Conservation (phyloP, 23 tunicate species). For the Phallusia fumigata region DNA sequence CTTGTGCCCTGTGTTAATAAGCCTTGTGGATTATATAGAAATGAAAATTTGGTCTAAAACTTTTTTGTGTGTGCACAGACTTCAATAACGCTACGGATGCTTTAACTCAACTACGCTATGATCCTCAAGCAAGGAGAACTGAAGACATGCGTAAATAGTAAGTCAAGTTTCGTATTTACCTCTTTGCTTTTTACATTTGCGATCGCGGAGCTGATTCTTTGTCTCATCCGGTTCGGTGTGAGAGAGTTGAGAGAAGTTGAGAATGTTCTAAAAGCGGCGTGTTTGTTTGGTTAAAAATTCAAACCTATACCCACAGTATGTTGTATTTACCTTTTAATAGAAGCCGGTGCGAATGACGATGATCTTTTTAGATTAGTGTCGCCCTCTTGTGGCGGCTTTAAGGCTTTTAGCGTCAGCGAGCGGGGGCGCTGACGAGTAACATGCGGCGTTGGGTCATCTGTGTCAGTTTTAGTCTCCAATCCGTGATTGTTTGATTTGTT, state of each 20-base stretch:
- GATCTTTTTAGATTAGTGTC: background rate
- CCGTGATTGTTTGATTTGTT: background rate
- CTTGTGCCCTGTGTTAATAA: too few species aligned
- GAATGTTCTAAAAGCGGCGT: background rate
- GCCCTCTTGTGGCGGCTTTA: background rate
- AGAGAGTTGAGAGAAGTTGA: background rate
- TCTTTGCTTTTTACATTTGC: background rate
- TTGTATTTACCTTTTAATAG: slow-evolving; percentile 4
- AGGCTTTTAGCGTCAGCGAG: background rate
- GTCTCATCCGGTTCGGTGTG: background rate
- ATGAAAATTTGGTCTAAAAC: too few species aligned
- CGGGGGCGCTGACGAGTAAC: background rate
- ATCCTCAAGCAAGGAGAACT: background rate
- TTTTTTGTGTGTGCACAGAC: too few species aligned
- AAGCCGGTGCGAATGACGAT: background rate
- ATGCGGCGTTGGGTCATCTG: background rate
- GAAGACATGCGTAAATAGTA: too few species aligned
- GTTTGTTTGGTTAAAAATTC: too few species aligned
- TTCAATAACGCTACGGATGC: too few species aligned
- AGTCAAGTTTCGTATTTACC: background rate
- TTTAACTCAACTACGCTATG: background rate
- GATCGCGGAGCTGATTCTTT: background rate
- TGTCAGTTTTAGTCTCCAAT: background rate
- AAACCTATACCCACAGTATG: too few species aligned
- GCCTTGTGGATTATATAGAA: too few species aligned